Conservation (phyloP, 2,888 invertebrate species). For the Abscondita cerata region DNA sequence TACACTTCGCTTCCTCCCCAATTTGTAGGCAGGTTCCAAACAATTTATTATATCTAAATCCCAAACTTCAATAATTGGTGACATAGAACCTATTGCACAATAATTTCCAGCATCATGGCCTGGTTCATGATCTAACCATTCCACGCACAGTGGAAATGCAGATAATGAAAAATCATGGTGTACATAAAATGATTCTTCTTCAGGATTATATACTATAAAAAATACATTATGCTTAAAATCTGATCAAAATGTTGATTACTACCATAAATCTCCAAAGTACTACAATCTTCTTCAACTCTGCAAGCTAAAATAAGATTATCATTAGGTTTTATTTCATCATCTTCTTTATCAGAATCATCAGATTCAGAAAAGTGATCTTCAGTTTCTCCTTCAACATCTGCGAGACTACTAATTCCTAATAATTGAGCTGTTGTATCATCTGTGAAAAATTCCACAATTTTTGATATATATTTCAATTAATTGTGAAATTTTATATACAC, state of each 20-base stretch:
- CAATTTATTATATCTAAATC: slow-evolving; percentile 93
- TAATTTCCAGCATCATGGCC: slow-evolving; percentile 79
- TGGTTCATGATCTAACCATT: slow-evolving; percentile 92
- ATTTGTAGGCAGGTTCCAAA: slow-evolving; percentile 84
- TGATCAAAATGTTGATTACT: neutral
- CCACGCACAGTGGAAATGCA: slow-evolving; percentile 89
- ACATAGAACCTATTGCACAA: slow-evolving; percentile 89
- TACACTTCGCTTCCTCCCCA: slow-evolving; percentile 77
- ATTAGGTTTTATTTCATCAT: slow-evolving; percentile 84
- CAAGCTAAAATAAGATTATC: slow-evolving; percentile 92
- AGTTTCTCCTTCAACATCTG: slow-evolving; percentile 61
- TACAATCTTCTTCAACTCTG: slow-evolving; percentile 85
- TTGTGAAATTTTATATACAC: slow-evolving; percentile 27
- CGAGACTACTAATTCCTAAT: slow-evolving; percentile 65
- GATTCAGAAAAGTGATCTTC: slow-evolving; percentile 60
- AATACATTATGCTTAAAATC: neutral
- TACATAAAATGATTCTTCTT: slow-evolving; percentile 87
- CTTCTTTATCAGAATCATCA: slow-evolving; percentile 83
- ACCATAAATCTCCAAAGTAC: slow-evolving; percentile 89
- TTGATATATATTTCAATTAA: neutral
- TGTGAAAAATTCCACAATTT: neutral
- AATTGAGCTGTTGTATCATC: slow-evolving; percentile 46
- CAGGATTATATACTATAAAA: slow-evolving; percentile 82
- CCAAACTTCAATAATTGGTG: slow-evolving; percentile 94
- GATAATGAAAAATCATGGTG: slow-evolving; percentile 93